Evolutionary conservation across 2,113 vertebrate species (phyloP).

Genomic region (Eurypyga helias): DNA sequence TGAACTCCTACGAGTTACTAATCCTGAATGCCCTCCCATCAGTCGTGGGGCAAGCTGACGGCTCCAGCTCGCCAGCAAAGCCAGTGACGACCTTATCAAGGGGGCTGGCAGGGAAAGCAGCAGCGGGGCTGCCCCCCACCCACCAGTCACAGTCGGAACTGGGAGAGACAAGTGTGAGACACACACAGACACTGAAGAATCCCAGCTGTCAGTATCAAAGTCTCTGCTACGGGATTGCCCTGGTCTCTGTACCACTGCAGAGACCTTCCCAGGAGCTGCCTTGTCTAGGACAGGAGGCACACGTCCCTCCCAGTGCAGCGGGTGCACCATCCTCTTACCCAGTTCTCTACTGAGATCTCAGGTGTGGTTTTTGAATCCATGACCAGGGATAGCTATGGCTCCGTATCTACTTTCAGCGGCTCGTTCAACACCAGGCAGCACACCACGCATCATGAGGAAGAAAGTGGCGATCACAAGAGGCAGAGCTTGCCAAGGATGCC

Average conservation of each 20-base stretch:
- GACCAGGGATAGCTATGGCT: not conserved
- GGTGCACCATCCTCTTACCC: not conserved
- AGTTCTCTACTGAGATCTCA: not conserved
- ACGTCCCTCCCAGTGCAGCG: not conserved
- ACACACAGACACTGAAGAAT: not conserved
- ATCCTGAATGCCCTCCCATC: not conserved
- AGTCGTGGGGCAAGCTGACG: not conserved
- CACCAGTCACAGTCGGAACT: not conserved
- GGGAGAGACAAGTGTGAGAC: not conserved
- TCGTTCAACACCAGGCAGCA: not conserved
- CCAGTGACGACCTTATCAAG: not conserved
- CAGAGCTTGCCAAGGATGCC: not conserved
- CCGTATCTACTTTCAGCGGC: not conserved
- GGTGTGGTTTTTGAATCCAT: not conserved
- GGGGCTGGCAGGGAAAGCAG: not conserved
- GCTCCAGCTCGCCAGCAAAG: not conserved
- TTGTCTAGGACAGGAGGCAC: not conserved
- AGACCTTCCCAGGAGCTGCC: not conserved
- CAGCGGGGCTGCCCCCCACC: not conserved
- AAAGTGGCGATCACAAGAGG: not conserved
- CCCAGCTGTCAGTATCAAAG: not conserved
- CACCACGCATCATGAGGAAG: fast-evolving
- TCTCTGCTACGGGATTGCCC: not conserved
- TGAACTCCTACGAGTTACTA: not conserved
- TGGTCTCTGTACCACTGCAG: not conserved